Evolutionary conservation across 53 echinoderm and acorn worm species (phyloP), one percentile per base, ranked within the genome.

Genomic region (Astropecten irregularis): DNA sequence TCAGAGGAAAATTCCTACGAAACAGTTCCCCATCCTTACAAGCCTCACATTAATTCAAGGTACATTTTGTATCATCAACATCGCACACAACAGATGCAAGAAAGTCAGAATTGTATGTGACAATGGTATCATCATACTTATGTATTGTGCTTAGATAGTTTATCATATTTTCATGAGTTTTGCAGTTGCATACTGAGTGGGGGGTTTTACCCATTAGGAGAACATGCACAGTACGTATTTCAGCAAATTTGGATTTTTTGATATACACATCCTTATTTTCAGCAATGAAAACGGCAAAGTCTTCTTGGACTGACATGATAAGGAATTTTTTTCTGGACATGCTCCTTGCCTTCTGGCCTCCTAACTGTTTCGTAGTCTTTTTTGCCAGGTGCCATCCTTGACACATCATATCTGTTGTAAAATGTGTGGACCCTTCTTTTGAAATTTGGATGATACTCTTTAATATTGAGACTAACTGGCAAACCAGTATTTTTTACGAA

Each of bases 171-270:
- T 81, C 84, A 31, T 89, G 89, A 34, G 84, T 84, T 22, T 16
- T 46, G 15, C 89, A 89, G 1, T 76, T 21, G 49, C 89, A 84
- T 1, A 89, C 84, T 46, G 84, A 84, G 42, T 89, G 79, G 5
- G 89, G 89, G 15, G 85, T 77, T 48, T 89, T 65, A 2, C 35
- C 68, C 50, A 67, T 84, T 11, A 71, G 88, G 14, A 27, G 58
- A 23, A 88, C 88, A 83, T 83, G 59, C 68, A 83, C 70, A 1
- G 71, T 82, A 9, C 88, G 60, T 21, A 88, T 30, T 71, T 82
- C 58, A 13, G 82, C 83, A 83, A 88, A 86, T 54, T 54, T 54
- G 18, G 9, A 3, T 42, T 42, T 42, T n/a, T n/a, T n/a, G n/a
- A n/a, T n/a, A n/a, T n/a, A n/a, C n/a, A n/a, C n/a, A n/a, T n/a